Conservation (phyloP, 2,888 invertebrate species). For the Argyra leucocephala region DNA sequence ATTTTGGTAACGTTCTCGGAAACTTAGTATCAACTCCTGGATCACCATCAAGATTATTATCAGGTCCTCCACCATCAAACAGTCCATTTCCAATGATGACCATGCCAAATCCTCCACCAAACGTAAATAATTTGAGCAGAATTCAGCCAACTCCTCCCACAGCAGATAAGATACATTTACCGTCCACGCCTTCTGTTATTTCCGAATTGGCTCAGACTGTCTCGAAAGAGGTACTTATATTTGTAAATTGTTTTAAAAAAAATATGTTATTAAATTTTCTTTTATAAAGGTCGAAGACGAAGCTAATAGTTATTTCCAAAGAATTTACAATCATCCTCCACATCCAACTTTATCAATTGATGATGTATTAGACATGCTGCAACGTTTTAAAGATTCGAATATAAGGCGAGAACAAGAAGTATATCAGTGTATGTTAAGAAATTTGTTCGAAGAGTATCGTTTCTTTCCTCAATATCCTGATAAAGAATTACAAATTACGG, state of each 20-base stretch:
- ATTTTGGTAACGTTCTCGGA: constrained; percentile 41
- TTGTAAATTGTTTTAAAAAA: too few relatives aligned
- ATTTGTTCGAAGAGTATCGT: constrained; percentile 95
- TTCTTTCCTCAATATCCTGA: constrained; percentile 99
- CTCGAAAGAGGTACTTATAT: constrained; percentile 62
- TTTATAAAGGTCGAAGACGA: constrained; percentile 74
- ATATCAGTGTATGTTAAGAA: constrained; percentile 91
- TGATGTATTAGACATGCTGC: constrained; percentile 91
- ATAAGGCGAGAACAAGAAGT: constrained; percentile 82
- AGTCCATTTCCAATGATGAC: constrained; percentile 73
- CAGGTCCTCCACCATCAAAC: constrained; percentile 49
- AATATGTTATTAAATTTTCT: too few relatives aligned
- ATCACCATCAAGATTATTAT: constrained; percentile 70
- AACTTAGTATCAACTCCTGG: constrained; percentile 72
- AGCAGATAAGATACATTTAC: constrained; percentile 49
- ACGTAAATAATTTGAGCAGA: constrained; percentile 58
- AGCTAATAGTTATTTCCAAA: constrained; percentile 96
- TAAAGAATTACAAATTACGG: constrained; percentile 92
- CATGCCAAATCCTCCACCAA: constrained; percentile 49
- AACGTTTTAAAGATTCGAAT: constrained; percentile 86
- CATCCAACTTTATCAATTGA: constrained; percentile 88
- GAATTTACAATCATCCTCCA: constrained; percentile 96
- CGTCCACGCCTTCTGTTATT: constrained; percentile 50
- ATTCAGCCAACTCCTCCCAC: constrained; percentile 55
- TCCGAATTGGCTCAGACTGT: constrained; percentile 73